Evolutionary conservation across 2,888 invertebrate genomes (phyloP), one percentile per base, ranked within the genome.

Genomic region (Noctuana brunneofusca): DNA sequence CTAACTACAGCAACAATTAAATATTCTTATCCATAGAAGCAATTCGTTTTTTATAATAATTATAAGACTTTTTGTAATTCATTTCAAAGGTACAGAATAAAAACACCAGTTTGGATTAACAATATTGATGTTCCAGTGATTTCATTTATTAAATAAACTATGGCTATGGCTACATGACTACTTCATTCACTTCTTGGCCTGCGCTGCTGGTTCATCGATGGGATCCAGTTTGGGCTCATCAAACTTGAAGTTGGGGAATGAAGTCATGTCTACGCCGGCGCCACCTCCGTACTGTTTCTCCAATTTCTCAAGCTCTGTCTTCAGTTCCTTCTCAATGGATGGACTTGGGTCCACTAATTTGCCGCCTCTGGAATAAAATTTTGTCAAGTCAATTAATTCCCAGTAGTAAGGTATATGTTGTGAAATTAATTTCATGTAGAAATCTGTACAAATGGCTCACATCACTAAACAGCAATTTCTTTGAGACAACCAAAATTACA

Each of bases 221-320:
- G 95, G 93, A 83, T 95, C 95, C 68, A 95, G 82, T 72, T 93
- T 92, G 54, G 95, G 95, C 66, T 95, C 96, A 22, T 93, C 91
- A 75, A 98, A 98, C 78, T 95, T 95, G 81, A 98, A 96, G 12
- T 94, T 81, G 11, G 98, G 98, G 86, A 99, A 98, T 83, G 97
- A 93, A 16, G 96, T 95, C 96, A 98, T 96, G 79, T 98, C 97
- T 3, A 93, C 93, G 48, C 96, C 96, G 11, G 93, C 79, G 58
- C 94, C 95, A 71, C 96, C 96, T 67, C 96, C 96, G 76, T 89
- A 98, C 71, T 95, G 95, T 75, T 93, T 95, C 58, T 96, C 94
- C 35, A 97, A 92, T 84, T 96, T 96, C 5, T 96, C 96, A 71
- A 98, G 82, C 80, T 98, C 97, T 12, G 94, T 89, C 77, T 95